Evolutionary conservation across 1,140 invertebrate species (phyloP).

Genomic region (Drosophila aff.): DNA sequence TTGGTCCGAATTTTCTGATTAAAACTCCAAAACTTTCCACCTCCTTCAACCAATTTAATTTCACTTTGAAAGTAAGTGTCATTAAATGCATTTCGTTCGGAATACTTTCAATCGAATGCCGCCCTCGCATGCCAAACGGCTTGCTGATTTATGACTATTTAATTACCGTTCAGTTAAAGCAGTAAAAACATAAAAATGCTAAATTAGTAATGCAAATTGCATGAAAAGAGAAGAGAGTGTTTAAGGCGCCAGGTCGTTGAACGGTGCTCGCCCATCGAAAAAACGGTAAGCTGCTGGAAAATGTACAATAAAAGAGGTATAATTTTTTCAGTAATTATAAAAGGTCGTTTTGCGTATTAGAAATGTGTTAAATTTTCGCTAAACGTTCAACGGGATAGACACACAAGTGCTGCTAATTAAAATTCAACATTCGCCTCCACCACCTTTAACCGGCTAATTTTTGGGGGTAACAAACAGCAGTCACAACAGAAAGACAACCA

Average conservation of each 20-base stretch:
- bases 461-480: conserved; percentile 56
- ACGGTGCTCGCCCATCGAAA: conserved; percentile 19
- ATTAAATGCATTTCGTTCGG: conserved; percentile 31
- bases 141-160: conserved; percentile 50
- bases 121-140: conserved; percentile 43
- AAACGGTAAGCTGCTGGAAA: not conserved
- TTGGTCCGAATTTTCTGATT: conserved; percentile 6
- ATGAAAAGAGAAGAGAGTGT: not conserved
- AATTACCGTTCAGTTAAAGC: conserved; percentile 26
- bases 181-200: conserved; percentile 31
- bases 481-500: conserved; percentile 18
- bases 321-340: conserved; percentile 48
- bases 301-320: conserved; percentile 20
- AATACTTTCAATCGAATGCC: conserved; percentile 37
- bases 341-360: conserved; percentile 32
- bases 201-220: conserved; percentile 76
- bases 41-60: conserved; percentile 12
- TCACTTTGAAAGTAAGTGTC: conserved; percentile 28
- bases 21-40: conserved; percentile 2
- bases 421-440: conserved; percentile 67
- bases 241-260: conserved; percentile 45
- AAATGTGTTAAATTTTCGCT: conserved; percentile 70
- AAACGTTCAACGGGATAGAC: conserved; percentile 37
- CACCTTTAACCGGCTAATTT: conserved; percentile 67
- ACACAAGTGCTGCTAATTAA: conserved; percentile 70